Base-by-base conservation (phyloP, 2,113 vertebrate species). In the Rhabdomys dilectus region DNA sequence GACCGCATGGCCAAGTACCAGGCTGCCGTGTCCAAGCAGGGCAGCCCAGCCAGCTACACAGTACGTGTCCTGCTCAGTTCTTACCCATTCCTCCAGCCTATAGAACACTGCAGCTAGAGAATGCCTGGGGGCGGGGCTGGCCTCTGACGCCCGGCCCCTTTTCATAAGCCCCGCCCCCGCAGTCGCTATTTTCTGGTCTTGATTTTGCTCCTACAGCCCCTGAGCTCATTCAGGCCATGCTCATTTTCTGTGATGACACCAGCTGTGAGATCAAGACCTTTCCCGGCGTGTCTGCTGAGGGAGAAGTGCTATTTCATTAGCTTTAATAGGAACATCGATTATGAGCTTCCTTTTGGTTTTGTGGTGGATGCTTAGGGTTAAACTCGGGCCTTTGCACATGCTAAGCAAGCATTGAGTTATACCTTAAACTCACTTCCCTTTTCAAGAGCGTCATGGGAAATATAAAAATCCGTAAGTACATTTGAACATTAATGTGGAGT, bases 1-100 rank as follows among this genome's bases (percentile, higher is more conserved):
- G 99, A 99, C 96, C 98, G 99, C 95, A 99, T 99, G 99, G 99
- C 99, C 2, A 99, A 99, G 93, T 99, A 99, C 93, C 99, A 99
- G 98, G 99, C 99, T 24, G 99, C 99, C 73, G 98, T 99, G 97
- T 99, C 99, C 96, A 99, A 99, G 98, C 99, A 99, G 97, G 99
- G 97, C 87, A 97, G 86, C 0, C 92, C 96, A 66, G 66, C 88
- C 78, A 99, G 73, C 96, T 97, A 91, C 29, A 2, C 1, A 90
- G 99, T 99, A 98, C 94, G 98, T 98, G 90, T 96, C 13, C 7
- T 9, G 16, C 7, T 29, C 24, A 3, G 7, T 60, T 29, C 53
- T 84, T 39, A 45, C 15, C 93, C 6, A 3, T 5, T 76, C 42
- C 53, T 62, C 58, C 13, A 31, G 62, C 4, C 3, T 0, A 36